A percentile compares a stretch with the other conserved stretches of the same genome.
Conservation (phyloP, 2,888 invertebrate genomes). For the Perdita meconis region DNA sequence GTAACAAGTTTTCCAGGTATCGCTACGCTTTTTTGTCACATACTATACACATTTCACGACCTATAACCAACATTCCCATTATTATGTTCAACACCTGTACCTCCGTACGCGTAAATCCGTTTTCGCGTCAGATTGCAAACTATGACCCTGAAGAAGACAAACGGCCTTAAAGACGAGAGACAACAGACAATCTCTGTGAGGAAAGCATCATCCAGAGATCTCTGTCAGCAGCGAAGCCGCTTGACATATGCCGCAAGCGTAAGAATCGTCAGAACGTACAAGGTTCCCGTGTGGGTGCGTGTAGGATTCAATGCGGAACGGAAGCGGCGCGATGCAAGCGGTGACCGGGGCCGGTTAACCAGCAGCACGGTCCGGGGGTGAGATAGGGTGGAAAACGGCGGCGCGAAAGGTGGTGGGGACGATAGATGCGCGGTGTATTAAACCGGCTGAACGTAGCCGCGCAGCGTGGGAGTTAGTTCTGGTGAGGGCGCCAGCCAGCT, state of each 20-base stretch:
- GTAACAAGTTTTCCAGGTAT: no score
- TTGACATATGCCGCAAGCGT: neutral
- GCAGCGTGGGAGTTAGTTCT: slow-evolving; percentile 84
- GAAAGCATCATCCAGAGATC: neutral
- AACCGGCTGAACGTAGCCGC: slow-evolving; percentile 75
- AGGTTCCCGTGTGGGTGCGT: slow-evolving; percentile 6
- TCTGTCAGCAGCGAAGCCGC: neutral
- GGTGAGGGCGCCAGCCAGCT: slow-evolving; percentile 83
- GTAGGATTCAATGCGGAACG: slow-evolving; percentile 34
- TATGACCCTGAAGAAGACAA: no score
- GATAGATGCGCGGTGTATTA: slow-evolving; percentile 76
- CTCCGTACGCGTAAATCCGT: no score
- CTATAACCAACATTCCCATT: no score
- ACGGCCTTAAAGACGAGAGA: no score
- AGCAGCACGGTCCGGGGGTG: neutral
- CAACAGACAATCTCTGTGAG: no score
- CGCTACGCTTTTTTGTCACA: no score
- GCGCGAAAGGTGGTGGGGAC: slow-evolving; percentile 37
- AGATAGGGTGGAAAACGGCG: slow-evolving; percentile 1
- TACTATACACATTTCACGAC: no score
- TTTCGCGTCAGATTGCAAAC: no score
- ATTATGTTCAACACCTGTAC: no score
- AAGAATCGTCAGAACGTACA: slow-evolving; percentile 18
- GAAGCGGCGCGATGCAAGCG: slow-evolving; percentile 45
- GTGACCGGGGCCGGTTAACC: slow-evolving; percentile 43